Evolutionary conservation across 2,797 vertebrate genomes (phyloP).

Genomic region (Rachycentron canadum): DNA sequence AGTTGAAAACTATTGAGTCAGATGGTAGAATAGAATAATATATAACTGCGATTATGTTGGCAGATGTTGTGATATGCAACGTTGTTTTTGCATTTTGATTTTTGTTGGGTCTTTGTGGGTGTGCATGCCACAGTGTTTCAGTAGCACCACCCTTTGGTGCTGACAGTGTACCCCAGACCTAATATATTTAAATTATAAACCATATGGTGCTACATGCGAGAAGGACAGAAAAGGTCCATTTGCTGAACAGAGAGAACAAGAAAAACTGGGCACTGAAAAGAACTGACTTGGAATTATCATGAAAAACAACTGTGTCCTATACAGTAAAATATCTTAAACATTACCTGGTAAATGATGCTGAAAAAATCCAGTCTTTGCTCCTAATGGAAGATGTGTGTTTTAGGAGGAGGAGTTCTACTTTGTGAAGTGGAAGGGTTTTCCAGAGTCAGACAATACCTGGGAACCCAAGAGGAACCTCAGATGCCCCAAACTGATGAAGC

Average conservation of each 20-base stretch:
- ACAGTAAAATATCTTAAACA: background rate
- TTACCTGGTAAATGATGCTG: background rate
- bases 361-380: background rate
- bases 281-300: background rate
- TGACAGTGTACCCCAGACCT: too few relatives aligned
- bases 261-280: background rate
- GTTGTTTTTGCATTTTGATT: too few relatives aligned
- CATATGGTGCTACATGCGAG: background rate
- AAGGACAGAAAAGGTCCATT: background rate
- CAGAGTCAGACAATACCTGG: slow-evolving; percentile 88
- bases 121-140: too few relatives aligned
- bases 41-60: too few relatives aligned
- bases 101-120: too few relatives aligned
- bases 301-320: background rate
- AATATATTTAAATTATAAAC: background rate
- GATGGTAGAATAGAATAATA: too few relatives aligned
- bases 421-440: slow-evolving; percentile 92
- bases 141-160: too few relatives aligned
- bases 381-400: slow-evolving; percentile 38
- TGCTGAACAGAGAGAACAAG: too few relatives aligned
- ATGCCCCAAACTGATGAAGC: slow-evolving; percentile 87
- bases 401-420: slow-evolving; percentile 90
- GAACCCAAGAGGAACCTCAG: slow-evolving; percentile 91
- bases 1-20: too few relatives aligned
- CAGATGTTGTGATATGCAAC: too few relatives aligned